Evolutionary conservation across 2,888 invertebrate genomes (phyloP).

Genomic region (Drosophila ustulata): DNA sequence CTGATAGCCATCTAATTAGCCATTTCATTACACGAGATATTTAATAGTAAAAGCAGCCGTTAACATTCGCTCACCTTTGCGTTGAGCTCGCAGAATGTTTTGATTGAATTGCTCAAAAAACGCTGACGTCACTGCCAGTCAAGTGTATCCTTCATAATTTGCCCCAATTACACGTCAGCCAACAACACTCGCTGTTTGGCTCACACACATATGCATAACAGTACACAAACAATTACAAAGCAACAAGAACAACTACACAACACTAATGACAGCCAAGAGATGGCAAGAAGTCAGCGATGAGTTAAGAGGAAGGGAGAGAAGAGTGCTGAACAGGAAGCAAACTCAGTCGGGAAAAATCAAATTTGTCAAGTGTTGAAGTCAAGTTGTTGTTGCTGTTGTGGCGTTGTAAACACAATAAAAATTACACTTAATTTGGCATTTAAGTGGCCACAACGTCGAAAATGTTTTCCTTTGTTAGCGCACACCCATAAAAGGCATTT

Average conservation of each 20-base stretch:
- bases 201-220: conserved; percentile 48
- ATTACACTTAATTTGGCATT: conserved; percentile 79
- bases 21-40: conserved; percentile 6
- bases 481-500: conserved; percentile 57
- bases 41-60: conserved; percentile 10
- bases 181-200: conserved; percentile 28
- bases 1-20: conserved; percentile 34
- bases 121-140: conserved; percentile 26
- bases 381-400: conserved; percentile 30
- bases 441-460: conserved; percentile 69
- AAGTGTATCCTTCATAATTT: conserved; percentile 45
- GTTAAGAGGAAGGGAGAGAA: neutral
- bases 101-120: conserved; percentile 40
- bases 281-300: conserved; percentile 3
- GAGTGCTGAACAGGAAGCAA: conserved; percentile 7
- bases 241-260: conserved; percentile 41
- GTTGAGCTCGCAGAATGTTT: conserved; percentile 29
- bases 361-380: conserved; percentile 67
- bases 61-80: conserved; percentile 11
- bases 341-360: conserved; percentile 69
- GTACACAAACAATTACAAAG: conserved; percentile 61
- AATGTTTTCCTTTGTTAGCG: conserved; percentile 57
- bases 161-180: conserved; percentile 53
- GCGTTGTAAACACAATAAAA: conserved; percentile 75
- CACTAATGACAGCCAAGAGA: conserved; percentile 50